Percentiles rank a stretch among this genome's conserved stretches.
phyloP scores from a whole-genome alignment of 1,140 invertebrate genomes.

The Lepidotrigona ventralis region DNA sequence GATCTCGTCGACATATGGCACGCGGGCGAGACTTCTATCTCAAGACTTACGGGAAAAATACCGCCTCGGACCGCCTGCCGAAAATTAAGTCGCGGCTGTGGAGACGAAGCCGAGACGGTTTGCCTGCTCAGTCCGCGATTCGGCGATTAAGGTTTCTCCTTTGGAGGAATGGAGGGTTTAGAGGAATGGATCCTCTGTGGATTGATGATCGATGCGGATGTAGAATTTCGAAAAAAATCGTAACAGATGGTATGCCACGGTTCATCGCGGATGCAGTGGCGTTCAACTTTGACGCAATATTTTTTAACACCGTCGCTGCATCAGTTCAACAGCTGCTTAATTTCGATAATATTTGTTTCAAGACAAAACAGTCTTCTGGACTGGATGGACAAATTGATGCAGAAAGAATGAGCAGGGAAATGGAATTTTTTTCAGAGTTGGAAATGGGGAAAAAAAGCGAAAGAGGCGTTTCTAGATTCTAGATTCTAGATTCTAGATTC shows the following conservation, averaged over 20 bases:
- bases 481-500: no score
- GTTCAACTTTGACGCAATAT: not conserved
- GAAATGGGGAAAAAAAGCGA: no score
- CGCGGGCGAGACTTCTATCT: conserved; percentile 64
- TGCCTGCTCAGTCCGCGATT: not conserved
- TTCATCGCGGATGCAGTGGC: not conserved
- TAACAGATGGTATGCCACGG: not conserved
- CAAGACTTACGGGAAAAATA: conserved; percentile 44
- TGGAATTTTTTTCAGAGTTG: no score
- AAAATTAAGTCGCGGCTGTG: conserved; percentile 29
- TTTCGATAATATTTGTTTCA: no score
- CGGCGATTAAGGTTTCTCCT: conserved; percentile 7
- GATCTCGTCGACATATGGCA: conserved; percentile 71
- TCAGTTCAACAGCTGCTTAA: no score
- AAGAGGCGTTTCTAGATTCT: no score
- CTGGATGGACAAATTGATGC: no score
- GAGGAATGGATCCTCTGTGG: not conserved
- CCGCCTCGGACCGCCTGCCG: not conserved
- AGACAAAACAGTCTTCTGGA: no score
- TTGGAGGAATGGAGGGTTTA: no score
- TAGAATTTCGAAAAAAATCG: not conserved
- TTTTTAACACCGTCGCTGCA: no score
- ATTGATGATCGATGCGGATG: not conserved
- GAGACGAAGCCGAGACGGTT: not conserved
- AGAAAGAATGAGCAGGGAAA: no score